Conservation (phyloP, 2,888 invertebrate genomes). For the Drosophila flavopinicola region DNA sequence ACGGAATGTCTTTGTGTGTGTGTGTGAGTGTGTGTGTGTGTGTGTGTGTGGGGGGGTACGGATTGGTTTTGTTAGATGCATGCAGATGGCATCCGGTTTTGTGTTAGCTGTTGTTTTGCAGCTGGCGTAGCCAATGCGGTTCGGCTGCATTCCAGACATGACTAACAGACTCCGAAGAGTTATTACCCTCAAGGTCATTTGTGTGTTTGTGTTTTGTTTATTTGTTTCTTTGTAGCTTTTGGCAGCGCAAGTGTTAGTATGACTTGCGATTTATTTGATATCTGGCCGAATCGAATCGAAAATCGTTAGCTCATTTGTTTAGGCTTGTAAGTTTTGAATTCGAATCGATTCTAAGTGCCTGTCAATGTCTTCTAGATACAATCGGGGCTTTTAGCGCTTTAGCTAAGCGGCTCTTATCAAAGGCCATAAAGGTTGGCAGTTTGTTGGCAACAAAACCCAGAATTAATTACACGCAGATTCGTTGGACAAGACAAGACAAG, state of each 20-base stretch:
- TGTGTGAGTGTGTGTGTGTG: too few relatives aligned
- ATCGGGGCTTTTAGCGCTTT: neutral
- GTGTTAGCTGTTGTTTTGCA: conserved; percentile 44
- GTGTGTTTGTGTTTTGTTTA: conserved; percentile 24
- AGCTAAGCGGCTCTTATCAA: conserved; percentile 19
- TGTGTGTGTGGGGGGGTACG: conserved; percentile 31
- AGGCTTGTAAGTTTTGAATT: conserved; percentile 5
- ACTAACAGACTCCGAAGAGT: conserved; percentile 69
- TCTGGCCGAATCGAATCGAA: conserved; percentile 2
- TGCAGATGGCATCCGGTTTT: conserved; percentile 76
- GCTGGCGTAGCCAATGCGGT: conserved; percentile 69
- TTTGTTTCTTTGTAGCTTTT: conserved; percentile 35
- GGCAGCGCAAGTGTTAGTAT: conserved; percentile 30
- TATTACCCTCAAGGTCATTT: conserved; percentile 78
- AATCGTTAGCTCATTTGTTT: conserved; percentile 19
- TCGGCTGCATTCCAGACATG: conserved; percentile 73
- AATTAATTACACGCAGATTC: conserved; percentile 43
- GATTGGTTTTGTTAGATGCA: conserved; percentile 50
- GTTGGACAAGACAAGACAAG: conserved; percentile 7
- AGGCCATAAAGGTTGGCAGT: neutral
- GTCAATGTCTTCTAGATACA: conserved; percentile 4
- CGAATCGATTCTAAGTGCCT: conserved; percentile 12
- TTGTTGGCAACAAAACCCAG: conserved; percentile 20
- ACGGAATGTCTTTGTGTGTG: too few relatives aligned
- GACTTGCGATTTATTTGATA: conserved; percentile 42